Percentiles rank a stretch among this genome's conserved stretches.
These are phyloP conservation scores for Oplegnathus fasciatus DNA, from an alignment of 2,113 vertebrate species.

Conservation along the genomic window DNA sequence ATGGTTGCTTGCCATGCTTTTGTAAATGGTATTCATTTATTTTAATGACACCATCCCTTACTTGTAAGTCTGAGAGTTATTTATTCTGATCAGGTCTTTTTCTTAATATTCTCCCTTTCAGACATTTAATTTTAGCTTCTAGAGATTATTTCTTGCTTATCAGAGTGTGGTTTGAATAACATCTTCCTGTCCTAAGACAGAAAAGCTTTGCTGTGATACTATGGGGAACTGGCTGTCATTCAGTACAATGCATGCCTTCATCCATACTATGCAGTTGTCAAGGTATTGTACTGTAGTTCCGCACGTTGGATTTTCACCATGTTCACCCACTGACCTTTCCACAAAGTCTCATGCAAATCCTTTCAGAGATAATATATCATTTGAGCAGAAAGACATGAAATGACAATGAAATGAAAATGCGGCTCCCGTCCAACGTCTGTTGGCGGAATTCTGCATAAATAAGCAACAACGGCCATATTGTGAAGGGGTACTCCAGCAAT, in stretches of 20 bases:
- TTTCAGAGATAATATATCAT: neutral
- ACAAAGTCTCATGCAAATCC: neutral
- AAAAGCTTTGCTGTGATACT: neutral
- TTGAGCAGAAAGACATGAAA: neutral
- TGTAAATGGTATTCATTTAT: neutral
- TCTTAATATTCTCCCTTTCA: neutral
- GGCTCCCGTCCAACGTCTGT: neutral
- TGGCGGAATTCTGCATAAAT: neutral
- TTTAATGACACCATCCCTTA: neutral
- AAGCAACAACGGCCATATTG: neutral
- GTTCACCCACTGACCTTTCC: neutral
- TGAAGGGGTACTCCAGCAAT: neutral
- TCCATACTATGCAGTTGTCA: neutral
- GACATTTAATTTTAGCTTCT: neutral
- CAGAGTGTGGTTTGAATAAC: neutral
- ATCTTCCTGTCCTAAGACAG: neutral
- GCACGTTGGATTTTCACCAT: neutral
- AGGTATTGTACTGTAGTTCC: neutral
- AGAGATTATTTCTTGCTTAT: neutral
- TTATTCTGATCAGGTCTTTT: neutral
- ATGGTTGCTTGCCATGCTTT: neutral
- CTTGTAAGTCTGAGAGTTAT: neutral
- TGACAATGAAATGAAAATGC: neutral
- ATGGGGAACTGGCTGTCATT: neutral
- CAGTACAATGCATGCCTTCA: neutral